phyloP scores from a whole-genome alignment of 2,888 invertebrate species.

The Clusia tigrina region DNA sequence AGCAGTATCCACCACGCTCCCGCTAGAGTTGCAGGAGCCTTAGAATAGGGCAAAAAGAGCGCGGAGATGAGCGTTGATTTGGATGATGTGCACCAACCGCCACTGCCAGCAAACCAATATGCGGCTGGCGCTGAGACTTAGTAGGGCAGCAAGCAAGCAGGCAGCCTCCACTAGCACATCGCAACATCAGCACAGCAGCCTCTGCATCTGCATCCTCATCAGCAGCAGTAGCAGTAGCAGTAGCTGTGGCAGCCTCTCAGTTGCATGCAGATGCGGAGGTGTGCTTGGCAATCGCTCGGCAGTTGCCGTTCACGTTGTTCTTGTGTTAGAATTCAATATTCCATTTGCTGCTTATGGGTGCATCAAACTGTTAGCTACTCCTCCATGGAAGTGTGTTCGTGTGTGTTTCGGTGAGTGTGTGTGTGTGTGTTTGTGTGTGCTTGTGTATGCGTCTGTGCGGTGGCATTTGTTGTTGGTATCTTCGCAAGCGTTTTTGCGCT shows the following conservation, averaged over 20 bases:
- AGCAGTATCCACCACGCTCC: conserved; percentile 22
- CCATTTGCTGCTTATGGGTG: neutral
- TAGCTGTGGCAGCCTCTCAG: neutral
- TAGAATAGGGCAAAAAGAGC: conserved; percentile 29
- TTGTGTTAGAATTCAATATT: conserved; percentile 35
- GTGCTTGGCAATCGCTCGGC: conserved; percentile 7
- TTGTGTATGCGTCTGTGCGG: neutral
- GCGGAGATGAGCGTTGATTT: no score
- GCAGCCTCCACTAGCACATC: no score
- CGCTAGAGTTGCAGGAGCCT: conserved; percentile 31
- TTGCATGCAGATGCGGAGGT: conserved; percentile 5
- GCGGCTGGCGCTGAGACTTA: conserved; percentile 22
- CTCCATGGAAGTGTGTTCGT: neutral
- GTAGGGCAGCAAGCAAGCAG: no score
- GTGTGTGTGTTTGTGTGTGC: neutral
- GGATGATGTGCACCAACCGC: neutral
- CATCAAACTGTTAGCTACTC: neutral
- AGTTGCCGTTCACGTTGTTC: conserved; percentile 37
- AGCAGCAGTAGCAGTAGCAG: no score
- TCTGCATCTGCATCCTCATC: no score
- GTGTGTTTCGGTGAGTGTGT: neutral
- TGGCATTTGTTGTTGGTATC: neutral
- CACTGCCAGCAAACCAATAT: neutral
- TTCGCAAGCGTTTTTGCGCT: neutral
- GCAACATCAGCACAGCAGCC: no score